Evolutionary conservation across 2,888 invertebrate species (phyloP).

Genomic region (Ephialtes manifestator): DNA sequence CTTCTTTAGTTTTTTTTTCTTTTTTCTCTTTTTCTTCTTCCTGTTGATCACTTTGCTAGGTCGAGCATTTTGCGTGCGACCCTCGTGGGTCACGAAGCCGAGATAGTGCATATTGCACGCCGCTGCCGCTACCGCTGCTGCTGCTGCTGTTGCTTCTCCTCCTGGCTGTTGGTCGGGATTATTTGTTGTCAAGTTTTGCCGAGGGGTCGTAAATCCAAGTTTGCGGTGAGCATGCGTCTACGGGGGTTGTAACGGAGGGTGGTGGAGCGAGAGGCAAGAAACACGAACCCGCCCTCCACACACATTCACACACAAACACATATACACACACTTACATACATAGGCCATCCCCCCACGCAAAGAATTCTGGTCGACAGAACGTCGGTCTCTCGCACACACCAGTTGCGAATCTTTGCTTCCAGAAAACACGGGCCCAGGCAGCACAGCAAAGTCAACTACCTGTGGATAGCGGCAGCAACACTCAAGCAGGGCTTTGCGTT

Average conservation of each 20-base stretch:
- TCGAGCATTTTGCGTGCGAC: neutral
- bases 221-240: conserved; percentile 60
- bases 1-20: neutral
- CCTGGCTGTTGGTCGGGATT: conserved; percentile 13
- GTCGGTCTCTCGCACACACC: conserved; percentile 68
- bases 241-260: conserved; percentile 21
- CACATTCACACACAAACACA: conserved; percentile 26
- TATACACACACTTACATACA: conserved; percentile 5
- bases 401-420: conserved; percentile 76
- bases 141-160: conserved; percentile 20
- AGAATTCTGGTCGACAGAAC: conserved; percentile 46
- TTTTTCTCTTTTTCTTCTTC: neutral
- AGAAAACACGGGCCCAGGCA: conserved; percentile 74
- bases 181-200: conserved; percentile 68
- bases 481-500: conserved; percentile 63
- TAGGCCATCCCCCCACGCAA: conserved; percentile 40
- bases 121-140: conserved; percentile 2
- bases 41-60: conserved; percentile 15
- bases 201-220: conserved; percentile 67
- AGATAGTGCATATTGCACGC: conserved; percentile 21
- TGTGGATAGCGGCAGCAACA: conserved; percentile 76
- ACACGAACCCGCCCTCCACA: conserved; percentile 31
- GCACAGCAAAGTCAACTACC: conserved; percentile 81
- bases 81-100: conserved; percentile 21
- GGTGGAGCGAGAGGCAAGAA: neutral